phyloP scores from a whole-genome alignment of 2,888 invertebrate genomes.

The Caenorhabditis sp. region DNA sequence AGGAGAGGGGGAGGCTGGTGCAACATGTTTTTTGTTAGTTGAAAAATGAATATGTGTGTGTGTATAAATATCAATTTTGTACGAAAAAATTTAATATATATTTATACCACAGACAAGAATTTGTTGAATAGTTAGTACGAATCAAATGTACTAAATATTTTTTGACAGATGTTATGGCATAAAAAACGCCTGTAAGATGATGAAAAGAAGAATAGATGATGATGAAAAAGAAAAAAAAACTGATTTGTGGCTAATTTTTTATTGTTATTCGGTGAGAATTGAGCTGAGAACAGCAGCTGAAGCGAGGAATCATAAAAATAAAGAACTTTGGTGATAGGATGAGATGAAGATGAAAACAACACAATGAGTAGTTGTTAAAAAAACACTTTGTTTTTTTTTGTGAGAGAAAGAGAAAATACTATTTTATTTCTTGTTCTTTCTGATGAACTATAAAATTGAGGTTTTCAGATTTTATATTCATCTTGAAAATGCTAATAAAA shows the following conservation, averaged over 20 bases:
- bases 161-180: background rate
- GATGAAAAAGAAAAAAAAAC: background rate
- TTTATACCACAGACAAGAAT: too few relatives aligned
- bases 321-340: background rate
- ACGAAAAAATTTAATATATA: background rate
- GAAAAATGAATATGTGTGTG: background rate
- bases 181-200: background rate
- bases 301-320: background rate
- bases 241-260: constrained; percentile 1
- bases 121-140: too few relatives aligned
- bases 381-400: background rate
- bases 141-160: background rate
- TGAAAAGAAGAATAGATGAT: background rate
- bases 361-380: background rate
- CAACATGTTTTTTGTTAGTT: background rate
- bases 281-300: background rate
- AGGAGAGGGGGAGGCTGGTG: background rate
- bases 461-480: too few relatives aligned
- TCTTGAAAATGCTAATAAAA: too few relatives aligned
- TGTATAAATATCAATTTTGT: background rate
- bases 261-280: background rate
- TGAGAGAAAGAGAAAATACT: too few relatives aligned
- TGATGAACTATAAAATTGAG: too few relatives aligned
- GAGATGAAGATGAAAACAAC: background rate
- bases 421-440: too few relatives aligned